phyloP scores from a whole-genome alignment of 2,113 vertebrate species.

The Ptychochromis oligacanthus region DNA sequence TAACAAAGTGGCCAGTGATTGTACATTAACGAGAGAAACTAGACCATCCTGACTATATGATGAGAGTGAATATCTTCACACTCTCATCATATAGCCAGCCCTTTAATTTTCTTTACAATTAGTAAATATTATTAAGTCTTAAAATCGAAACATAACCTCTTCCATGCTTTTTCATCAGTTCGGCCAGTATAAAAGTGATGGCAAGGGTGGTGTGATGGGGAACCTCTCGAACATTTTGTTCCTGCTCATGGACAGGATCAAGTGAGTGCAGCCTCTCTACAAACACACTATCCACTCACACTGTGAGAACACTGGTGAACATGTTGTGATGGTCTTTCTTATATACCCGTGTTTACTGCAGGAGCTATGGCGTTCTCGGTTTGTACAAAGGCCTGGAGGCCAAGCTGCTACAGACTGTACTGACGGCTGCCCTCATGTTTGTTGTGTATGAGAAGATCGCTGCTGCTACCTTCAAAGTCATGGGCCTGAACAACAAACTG shows the following conservation, averaged over 20 bases:
- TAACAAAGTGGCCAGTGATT: not conserved
- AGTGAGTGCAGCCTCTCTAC: constrained; percentile 65
- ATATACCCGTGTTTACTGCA: constrained; percentile 27
- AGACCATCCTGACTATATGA: not conserved
- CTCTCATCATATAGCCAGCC: not conserved
- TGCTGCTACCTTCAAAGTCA: constrained; percentile 79
- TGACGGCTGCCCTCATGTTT: constrained; percentile 85
- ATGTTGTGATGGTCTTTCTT: not conserved
- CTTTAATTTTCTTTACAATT: not conserved
- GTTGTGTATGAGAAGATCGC: constrained; percentile 85
- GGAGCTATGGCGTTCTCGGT: constrained; percentile 73
- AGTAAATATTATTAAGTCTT: not conserved
- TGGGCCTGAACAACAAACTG: constrained; percentile 78
- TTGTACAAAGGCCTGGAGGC: constrained; percentile 86
- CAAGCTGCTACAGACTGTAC: constrained; percentile 84
- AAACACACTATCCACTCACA: not conserved
- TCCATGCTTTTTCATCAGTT: constrained; percentile 68
- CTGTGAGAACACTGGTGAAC: too few relatives aligned
- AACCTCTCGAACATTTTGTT: constrained; percentile 72
- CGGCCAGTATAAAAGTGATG: constrained; percentile 81
- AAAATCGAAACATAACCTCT: not conserved
- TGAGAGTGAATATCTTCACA: not conserved
- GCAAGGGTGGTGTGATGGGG: constrained; percentile 67
- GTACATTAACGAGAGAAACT: not conserved
- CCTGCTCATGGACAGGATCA: constrained; percentile 80